Percentiles rank a stretch among this genome's conserved stretches.
Evolutionary conservation across 2,797 vertebrate genomes (phyloP).

Genomic region (Knipowitschia caucasica): DNA sequence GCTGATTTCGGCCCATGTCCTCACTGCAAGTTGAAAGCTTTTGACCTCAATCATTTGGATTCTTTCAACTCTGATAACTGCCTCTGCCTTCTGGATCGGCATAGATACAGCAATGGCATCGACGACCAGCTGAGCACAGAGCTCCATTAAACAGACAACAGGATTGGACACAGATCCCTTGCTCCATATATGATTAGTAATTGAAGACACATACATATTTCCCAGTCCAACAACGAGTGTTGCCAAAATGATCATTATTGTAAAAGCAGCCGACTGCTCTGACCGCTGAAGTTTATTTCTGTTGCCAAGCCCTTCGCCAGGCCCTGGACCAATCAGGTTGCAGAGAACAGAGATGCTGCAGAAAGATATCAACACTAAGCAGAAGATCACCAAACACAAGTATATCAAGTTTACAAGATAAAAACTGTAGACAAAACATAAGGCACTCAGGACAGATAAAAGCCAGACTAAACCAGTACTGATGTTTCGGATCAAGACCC

Average conservation of each 20-base stretch:
- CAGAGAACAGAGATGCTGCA: slow-evolving; percentile 18
- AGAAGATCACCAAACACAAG: background rate
- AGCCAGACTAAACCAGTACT: too few relatives aligned
- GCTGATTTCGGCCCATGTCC: background rate
- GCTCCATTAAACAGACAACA: background rate
- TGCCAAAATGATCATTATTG: background rate
- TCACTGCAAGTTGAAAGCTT: background rate
- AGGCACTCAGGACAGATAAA: slow-evolving; percentile 3
- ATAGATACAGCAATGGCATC: background rate
- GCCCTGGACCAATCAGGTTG: slow-evolving; percentile 1
- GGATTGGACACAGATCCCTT: too few relatives aligned
- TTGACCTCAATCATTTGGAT: too few relatives aligned
- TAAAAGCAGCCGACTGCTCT: background rate
- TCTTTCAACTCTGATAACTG: too few relatives aligned
- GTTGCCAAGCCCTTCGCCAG: background rate
- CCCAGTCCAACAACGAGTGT: background rate
- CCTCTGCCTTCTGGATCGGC: background rate
- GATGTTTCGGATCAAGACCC: slow-evolving; percentile 11
- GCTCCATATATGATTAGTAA: too few relatives aligned
- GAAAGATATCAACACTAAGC: rapidly evolving
- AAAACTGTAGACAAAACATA: background rate
- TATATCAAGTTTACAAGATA: rapidly evolving
- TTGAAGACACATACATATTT: too few relatives aligned
- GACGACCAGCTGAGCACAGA: background rate
- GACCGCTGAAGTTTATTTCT: background rate